Evolutionary conservation across 1,140 invertebrate genomes (phyloP).

Genomic region (Meloidogyne floridensis): DNA sequence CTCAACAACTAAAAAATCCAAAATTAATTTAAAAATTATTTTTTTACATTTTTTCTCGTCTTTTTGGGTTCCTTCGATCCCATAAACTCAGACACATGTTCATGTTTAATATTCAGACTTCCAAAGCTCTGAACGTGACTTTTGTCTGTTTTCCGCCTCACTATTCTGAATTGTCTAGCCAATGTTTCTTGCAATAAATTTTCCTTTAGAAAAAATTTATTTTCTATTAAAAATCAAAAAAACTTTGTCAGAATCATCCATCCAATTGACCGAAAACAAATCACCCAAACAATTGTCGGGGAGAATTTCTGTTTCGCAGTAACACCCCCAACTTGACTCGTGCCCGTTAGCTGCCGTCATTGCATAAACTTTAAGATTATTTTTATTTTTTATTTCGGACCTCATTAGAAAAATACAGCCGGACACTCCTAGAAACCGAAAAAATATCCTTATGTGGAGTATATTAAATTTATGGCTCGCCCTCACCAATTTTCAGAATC

Average conservation of each 20-base stretch:
- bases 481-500: too few relatives aligned
- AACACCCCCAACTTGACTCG: conserved; percentile 67
- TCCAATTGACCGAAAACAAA: conserved; percentile 72
- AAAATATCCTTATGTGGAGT: too few relatives aligned
- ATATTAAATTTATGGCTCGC: too few relatives aligned
- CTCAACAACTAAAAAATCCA: neutral
- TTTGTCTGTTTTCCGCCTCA: conserved; percentile 71
- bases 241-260: conserved; percentile 73
- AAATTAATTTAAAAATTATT: neutral
- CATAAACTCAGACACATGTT: conserved; percentile 64
- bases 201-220: conserved; percentile 66
- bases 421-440: too few relatives aligned
- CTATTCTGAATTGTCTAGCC: conserved; percentile 71
- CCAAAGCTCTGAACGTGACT: conserved; percentile 73
- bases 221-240: conserved; percentile 2
- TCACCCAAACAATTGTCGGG: conserved; percentile 60
- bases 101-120: conserved; percentile 66
- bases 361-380: conserved; percentile 17
- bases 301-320: conserved; percentile 58
- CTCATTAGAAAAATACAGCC: too few relatives aligned
- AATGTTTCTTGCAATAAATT: conserved; percentile 70
- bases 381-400: conserved; percentile 20
- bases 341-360: conserved; percentile 73
- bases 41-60: conserved; percentile 7
- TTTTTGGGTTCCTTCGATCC: conserved; percentile 44